Percentiles rank a stretch among this genome's conserved stretches.
phyloP scores from a whole-genome alignment of 2,113 vertebrate species.

The Merops nubicus region DNA sequence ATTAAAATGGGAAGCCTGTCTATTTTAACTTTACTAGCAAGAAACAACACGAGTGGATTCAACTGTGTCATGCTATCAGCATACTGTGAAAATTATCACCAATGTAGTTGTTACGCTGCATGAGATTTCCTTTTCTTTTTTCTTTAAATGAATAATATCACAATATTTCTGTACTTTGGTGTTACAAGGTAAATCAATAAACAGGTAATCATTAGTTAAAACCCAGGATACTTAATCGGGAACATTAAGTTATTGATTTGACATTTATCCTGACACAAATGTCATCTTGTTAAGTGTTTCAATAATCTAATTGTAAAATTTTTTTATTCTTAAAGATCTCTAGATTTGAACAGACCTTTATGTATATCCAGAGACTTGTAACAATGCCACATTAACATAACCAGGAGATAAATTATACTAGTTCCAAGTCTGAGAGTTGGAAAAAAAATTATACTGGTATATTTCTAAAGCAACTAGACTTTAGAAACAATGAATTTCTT shows the following conservation, averaged over 20 bases:
- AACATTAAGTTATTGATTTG: conserved; percentile 48
- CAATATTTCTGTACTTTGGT: neutral
- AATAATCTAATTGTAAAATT: conserved; percentile 50
- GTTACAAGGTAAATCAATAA: neutral
- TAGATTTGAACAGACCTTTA: neutral
- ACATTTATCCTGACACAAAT: conserved; percentile 23
- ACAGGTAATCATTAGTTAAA: conserved; percentile 32
- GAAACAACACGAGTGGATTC: neutral
- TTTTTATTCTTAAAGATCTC: neutral
- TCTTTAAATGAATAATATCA: neutral
- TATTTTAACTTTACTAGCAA: neutral
- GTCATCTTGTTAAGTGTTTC: conserved; percentile 33
- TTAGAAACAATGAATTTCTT: neutral
- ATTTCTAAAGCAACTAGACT: neutral
- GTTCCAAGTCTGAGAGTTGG: neutral
- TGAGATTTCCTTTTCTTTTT: neutral
- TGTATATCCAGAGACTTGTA: neutral
- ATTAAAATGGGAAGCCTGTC: neutral
- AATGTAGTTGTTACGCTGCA: neutral
- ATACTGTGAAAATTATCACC: neutral
- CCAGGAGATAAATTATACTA: neutral
- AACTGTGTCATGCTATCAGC: neutral
- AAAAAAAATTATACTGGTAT: neutral
- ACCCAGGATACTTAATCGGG: neutral
- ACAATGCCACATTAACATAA: conserved; percentile 7